These are phyloP conservation scores for Tinea trinotella DNA, from an alignment of 2,888 invertebrate genomes.

Conservation along the genomic window DNA sequence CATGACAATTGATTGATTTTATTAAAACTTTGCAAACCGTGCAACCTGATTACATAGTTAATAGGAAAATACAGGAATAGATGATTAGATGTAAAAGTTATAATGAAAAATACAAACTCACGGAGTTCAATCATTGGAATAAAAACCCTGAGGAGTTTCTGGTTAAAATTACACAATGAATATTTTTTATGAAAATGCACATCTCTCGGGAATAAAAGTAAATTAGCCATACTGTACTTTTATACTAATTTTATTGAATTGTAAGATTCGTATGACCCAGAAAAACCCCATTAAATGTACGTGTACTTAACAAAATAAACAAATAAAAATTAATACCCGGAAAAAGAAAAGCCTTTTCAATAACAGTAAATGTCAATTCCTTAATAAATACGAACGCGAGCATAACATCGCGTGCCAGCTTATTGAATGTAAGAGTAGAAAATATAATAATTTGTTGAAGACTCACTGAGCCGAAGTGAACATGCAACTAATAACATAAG, in stretches of 20 bases:
- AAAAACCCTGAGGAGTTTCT: not conserved
- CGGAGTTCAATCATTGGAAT: not conserved
- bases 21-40: too few species aligned
- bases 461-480: slow-evolving; percentile 13
- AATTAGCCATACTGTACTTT: too few species aligned
- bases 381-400: slow-evolving; percentile 16
- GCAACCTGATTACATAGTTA: too few species aligned
- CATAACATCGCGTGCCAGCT: slow-evolving; percentile 13
- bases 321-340: slow-evolving; percentile 6
- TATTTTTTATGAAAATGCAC: not conserved
- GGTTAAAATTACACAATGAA: not conserved
- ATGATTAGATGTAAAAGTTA: not conserved
- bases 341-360: slow-evolving; percentile 9
- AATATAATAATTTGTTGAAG: slow-evolving; percentile 14
- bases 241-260: too few species aligned
- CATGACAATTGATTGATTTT: too few species aligned
- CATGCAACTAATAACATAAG: slow-evolving; percentile 15
- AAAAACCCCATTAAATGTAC: not conserved
- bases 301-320: slow-evolving; percentile 4
- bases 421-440: slow-evolving; percentile 16
- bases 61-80: too few species aligned
- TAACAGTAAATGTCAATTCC: slow-evolving; percentile 14
- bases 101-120: not conserved
- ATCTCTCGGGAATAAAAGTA: too few species aligned
- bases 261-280: too few species aligned